Evolutionary conservation across 2,888 invertebrate genomes (phyloP), one percentile per base, ranked within the genome.

Genomic region (Aelia acuminata): DNA sequence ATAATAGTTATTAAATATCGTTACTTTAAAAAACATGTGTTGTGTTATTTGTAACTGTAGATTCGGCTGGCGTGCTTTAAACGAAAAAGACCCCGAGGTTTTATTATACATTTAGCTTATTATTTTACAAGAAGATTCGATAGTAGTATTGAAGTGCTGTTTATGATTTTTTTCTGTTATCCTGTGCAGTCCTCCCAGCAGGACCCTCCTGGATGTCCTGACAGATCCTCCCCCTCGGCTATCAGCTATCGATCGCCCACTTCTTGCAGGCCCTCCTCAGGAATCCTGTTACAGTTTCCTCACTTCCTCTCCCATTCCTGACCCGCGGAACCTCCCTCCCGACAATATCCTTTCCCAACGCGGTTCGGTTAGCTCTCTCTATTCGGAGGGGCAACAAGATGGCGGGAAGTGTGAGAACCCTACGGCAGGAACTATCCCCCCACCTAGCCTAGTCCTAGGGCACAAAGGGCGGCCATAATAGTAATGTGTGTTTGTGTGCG

Each of bases 381-480:
- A 47, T n/a, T n/a, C n/a, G n/a, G 48, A 26, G 84, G 15, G 50
- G 35, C 31, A 49, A 49, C 31, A 49, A 49, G 48, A 49, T 35
- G 48, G 84, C 84, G 48, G 47, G n/a, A 4, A 48, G 47, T 84
- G 47, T 48, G 48, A 84, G 48, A 43, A 43, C 84, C 43, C 43
- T 13, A 7, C 18, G 43, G 20, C 4, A 20, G 50, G 50, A n/a
- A 84, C 48, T 48, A 35, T 49, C 84, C 84, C 84, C 84, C 84
- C 84, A 26, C 48, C 84, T 84, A 84, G 84, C 31, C 49, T 35
- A 50, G 84, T 49, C 84, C n/a, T 84, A 84, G 49, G 48, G 48
- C 84, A 48, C 84, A 84, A 48, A 48, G 84, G 49, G 84, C 84
- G 8, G 84, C 84, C 84, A 84, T 70, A 70, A 70, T 70, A 70